phyloP scores from a whole-genome alignment of 2,888 invertebrate species.

The Pheosia tremula region DNA sequence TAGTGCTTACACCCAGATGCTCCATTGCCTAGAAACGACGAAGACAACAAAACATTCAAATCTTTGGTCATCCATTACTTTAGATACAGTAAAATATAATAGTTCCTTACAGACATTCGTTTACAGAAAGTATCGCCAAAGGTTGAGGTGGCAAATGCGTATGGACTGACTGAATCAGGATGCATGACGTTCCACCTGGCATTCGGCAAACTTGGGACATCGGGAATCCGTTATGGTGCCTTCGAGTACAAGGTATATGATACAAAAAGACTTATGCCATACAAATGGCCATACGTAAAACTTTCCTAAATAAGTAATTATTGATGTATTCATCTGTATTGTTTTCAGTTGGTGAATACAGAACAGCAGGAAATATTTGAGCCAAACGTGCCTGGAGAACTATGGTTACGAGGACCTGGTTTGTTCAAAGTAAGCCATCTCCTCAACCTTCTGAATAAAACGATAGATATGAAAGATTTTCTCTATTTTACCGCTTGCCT shows the following conservation, averaged over 20 bases:
- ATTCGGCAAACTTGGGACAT: conserved; percentile 41
- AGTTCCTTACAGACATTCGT: too few relatives aligned
- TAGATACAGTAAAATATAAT: too few relatives aligned
- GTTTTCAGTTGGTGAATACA: conserved; percentile 68
- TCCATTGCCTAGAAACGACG: too few relatives aligned
- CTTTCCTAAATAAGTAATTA: too few relatives aligned
- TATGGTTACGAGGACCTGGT: conserved; percentile 68
- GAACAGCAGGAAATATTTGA: conserved; percentile 60
- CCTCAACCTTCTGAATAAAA: neutral
- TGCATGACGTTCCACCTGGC: conserved; percentile 47
- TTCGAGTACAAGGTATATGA: conserved; percentile 6
- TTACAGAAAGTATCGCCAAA: conserved; percentile 52
- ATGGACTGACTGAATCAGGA: conserved; percentile 68
- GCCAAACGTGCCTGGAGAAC: conserved; percentile 70
- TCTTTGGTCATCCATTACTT: too few relatives aligned
- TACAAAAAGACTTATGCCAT: too few relatives aligned
- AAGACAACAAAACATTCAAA: too few relatives aligned
- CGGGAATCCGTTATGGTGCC: conserved; percentile 54
- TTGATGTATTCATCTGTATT: too few relatives aligned
- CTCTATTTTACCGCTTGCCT: too few relatives aligned
- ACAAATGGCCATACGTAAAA: too few relatives aligned
- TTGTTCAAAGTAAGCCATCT: conserved; percentile 53
- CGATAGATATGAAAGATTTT: too few relatives aligned
- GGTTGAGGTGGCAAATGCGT: conserved; percentile 52
- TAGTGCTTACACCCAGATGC: too few relatives aligned